A percentile compares a stretch with the other conserved stretches of the same genome.
Evolutionary conservation across 2,797 vertebrate genomes (phyloP).

Genomic region (Falco naumanni): DNA sequence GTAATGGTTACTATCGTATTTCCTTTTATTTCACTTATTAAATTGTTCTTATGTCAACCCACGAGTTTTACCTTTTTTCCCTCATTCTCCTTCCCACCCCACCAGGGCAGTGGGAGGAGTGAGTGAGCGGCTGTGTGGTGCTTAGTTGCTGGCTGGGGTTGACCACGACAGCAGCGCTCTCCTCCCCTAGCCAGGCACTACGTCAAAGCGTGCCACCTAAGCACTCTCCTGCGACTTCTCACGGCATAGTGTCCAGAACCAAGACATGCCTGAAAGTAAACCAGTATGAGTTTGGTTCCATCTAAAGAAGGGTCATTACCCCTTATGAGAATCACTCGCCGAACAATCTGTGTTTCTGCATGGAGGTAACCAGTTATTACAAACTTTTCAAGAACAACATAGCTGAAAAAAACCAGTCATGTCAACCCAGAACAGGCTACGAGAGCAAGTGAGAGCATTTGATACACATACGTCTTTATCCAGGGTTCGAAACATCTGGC

Average conservation of each 20-base stretch:
- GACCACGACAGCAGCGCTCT: not conserved
- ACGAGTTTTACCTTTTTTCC: too few relatives aligned
- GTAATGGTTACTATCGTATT: too few relatives aligned
- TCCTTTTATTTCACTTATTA: too few relatives aligned
- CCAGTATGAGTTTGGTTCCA: not conserved
- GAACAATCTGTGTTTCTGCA: not conserved
- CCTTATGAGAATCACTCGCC: not conserved
- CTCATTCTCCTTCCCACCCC: too few relatives aligned
- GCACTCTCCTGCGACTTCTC: not conserved
- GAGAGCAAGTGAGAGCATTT: not conserved
- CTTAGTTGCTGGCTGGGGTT: too few relatives aligned
- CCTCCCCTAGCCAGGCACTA: not conserved
- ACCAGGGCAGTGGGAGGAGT: too few relatives aligned
- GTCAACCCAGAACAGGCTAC: not conserved
- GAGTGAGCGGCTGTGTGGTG: too few relatives aligned
- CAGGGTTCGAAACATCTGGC: conserved; percentile 87
- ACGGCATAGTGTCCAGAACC: not conserved
- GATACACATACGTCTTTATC: conserved; percentile 86
- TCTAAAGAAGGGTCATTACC: not conserved
- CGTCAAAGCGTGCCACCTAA: not conserved
- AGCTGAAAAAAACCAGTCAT: not conserved
- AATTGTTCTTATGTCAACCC: too few relatives aligned
- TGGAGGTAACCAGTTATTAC: not conserved
- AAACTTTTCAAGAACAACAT: not conserved
- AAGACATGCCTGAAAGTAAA: not conserved